Percentiles rank a stretch among this genome's conserved stretches.
phyloP scores from a whole-genome alignment of 2,113 vertebrate genomes.

The Patagioenas fasciata region DNA sequence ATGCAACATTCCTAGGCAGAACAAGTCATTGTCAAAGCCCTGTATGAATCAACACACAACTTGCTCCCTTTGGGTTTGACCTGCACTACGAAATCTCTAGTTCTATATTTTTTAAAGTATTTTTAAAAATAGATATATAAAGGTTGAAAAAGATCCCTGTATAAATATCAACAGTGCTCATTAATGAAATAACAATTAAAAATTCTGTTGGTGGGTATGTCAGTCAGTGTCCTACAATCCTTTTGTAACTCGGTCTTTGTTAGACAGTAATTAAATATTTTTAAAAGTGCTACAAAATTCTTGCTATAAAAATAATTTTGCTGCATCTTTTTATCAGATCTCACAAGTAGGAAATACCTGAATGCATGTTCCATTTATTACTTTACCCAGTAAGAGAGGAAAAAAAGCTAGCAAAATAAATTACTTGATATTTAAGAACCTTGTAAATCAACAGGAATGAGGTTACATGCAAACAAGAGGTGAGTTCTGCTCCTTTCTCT shows the following conservation, averaged over 20 bases:
- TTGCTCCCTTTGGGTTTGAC: neutral
- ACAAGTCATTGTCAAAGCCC: neutral
- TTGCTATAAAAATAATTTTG: neutral
- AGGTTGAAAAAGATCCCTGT: neutral
- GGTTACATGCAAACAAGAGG: neutral
- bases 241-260: neutral
- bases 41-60: neutral
- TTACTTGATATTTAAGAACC: neutral
- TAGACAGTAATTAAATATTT: neutral
- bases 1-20: neutral
- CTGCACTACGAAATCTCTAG: neutral
- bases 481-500: neutral
- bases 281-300: neutral
- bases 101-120: neutral
- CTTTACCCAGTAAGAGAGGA: neutral
- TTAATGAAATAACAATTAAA: neutral
- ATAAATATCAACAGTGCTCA: neutral
- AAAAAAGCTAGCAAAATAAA: neutral
- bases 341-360: neutral
- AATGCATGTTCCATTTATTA: neutral
- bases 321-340: neutral
- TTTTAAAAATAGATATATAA: neutral
- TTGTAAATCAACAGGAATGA: neutral
- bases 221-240: neutral
- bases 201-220: neutral